These are phyloP conservation scores for Diploscapter pachys DNA, from an alignment of 1,140 invertebrate species.

Conservation along the genomic window DNA sequence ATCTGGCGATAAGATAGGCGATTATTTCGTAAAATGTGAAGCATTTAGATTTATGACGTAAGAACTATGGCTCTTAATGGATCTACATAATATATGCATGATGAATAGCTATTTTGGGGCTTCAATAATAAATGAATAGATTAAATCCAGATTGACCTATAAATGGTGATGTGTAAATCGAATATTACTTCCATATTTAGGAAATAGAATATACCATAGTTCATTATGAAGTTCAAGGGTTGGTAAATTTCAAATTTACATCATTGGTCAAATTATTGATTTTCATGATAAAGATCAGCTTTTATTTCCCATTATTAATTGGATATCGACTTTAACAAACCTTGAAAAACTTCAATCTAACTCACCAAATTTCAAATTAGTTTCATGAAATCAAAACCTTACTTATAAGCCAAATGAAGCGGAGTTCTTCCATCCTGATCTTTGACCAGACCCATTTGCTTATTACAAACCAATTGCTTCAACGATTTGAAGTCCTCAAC, in stretches of 20 bases:
- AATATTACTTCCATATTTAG: background rate
- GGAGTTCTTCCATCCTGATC: constrained; percentile 72
- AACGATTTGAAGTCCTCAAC: constrained; percentile 77
- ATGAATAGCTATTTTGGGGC: too few relatives aligned
- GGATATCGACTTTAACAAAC: background rate
- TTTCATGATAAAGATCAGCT: background rate
- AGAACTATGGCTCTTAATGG: too few relatives aligned
- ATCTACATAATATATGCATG: too few relatives aligned
- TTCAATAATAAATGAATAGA: too few relatives aligned
- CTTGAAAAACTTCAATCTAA: constrained; percentile 30
- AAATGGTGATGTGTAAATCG: background rate
- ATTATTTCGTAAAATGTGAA: too few relatives aligned
- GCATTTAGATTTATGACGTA: too few relatives aligned
- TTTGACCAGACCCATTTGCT: constrained; percentile 80
- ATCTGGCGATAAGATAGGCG: too few relatives aligned
- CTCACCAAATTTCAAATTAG: constrained; percentile 61
- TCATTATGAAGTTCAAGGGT: too few relatives aligned
- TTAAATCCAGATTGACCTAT: constrained; percentile 9
- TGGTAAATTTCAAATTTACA: too few relatives aligned
- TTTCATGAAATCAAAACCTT: constrained; percentile 59
- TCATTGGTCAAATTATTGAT: too few relatives aligned
- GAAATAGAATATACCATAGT: too few relatives aligned
- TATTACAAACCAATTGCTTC: constrained; percentile 78
- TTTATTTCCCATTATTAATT: background rate
- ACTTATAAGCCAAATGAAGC: constrained; percentile 79